Percentiles rank a stretch among this genome's conserved stretches.
Evolutionary conservation across 2,113 vertebrate genomes (phyloP).

Genomic region (Phalacrocorax aristotelis): DNA sequence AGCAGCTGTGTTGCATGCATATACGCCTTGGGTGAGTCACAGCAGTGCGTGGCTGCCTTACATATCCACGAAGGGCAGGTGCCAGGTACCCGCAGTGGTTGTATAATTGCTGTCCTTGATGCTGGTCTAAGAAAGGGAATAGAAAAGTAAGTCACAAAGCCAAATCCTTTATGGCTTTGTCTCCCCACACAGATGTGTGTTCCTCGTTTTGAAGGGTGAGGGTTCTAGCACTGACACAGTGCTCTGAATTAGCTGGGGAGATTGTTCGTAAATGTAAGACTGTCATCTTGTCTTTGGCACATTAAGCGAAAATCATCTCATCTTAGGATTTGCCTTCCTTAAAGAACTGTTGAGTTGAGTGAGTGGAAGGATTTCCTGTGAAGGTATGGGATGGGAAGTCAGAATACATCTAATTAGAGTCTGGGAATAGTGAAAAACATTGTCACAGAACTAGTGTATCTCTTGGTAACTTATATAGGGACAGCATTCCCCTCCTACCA

Average conservation of each 20-base stretch:
- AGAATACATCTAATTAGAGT: neutral
- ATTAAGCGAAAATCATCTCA: neutral
- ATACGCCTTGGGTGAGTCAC: neutral
- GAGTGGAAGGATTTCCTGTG: neutral
- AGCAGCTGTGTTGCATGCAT: neutral
- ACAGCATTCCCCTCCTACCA: neutral
- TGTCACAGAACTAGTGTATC: neutral
- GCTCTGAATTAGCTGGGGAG: neutral
- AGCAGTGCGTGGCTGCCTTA: neutral
- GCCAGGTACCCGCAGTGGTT: neutral
- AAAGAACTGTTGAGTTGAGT: neutral
- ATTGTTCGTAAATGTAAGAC: neutral
- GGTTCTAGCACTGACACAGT: neutral
- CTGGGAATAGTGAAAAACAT: neutral
- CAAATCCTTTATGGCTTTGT: neutral
- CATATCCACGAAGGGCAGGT: neutral
- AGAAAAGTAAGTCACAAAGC: neutral
- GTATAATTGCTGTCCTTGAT: neutral
- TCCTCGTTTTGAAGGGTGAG: neutral
- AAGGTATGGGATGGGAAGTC: neutral
- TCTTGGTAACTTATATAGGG: neutral
- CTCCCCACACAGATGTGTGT: neutral
- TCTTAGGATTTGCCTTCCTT: neutral
- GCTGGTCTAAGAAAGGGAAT: neutral
- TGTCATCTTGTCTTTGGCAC: neutral